Percentiles rank a stretch among this genome's conserved stretches.
Evolutionary conservation across 2,888 invertebrate species (phyloP).

Genomic region (Microctonus hyperodae): DNA sequence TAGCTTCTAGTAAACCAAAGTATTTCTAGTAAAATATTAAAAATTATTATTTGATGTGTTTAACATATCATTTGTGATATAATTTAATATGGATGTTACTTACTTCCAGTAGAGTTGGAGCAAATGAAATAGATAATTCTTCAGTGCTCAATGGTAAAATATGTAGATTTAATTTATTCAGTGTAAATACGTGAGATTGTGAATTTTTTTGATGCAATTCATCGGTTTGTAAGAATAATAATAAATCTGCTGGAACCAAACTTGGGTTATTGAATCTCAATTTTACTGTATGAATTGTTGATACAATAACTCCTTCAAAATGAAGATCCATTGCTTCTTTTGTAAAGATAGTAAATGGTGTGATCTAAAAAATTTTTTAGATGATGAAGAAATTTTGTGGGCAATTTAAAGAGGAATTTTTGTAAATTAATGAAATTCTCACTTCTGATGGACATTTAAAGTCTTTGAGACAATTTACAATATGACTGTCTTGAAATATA

Average conservation of each 20-base stretch:
- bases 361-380: slow-evolving; percentile 51
- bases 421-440: neutral
- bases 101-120: slow-evolving; percentile 62
- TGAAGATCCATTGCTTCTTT: slow-evolving; percentile 57
- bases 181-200: slow-evolving; percentile 50
- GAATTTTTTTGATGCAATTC: slow-evolving; percentile 43
- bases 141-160: slow-evolving; percentile 58
- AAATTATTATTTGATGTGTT: slow-evolving; percentile 19
- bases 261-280: slow-evolving; percentile 62
- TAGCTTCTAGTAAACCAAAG: slow-evolving; percentile 46
- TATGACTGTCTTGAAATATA: slow-evolving; percentile 69
- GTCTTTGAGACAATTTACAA: slow-evolving; percentile 66
- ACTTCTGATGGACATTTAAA: slow-evolving; percentile 65
- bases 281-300: slow-evolving; percentile 50
- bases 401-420: no score
- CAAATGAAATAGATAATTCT: slow-evolving; percentile 59
- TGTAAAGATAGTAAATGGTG: slow-evolving; percentile 56
- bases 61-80: slow-evolving; percentile 8
- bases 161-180: slow-evolving; percentile 50
- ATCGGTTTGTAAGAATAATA: slow-evolving; percentile 40
- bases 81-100: neutral
- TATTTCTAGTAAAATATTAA: slow-evolving; percentile 47
- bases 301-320: slow-evolving; percentile 60
- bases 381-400: neutral
- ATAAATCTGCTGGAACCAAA: slow-evolving; percentile 54